Percentiles rank a stretch among this genome's conserved stretches.
Conservation (phyloP, 1,140 invertebrate species). For the Caenorhabditis briggsae region DNA sequence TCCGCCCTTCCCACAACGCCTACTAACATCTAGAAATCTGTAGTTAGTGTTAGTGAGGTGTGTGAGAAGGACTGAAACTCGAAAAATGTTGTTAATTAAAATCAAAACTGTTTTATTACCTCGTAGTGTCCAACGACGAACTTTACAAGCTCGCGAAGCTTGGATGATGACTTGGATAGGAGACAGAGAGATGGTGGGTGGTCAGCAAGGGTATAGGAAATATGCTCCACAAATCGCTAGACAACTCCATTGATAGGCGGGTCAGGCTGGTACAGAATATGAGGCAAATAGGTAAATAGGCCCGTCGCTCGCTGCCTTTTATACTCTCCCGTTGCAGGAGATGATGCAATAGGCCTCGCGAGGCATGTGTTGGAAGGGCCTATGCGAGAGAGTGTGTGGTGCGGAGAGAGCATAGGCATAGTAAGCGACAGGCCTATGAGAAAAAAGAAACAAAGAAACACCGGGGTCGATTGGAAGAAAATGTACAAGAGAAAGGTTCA, state of each 20-base stretch:
- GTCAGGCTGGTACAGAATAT: background rate
- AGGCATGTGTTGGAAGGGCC: slow-evolving; percentile 51
- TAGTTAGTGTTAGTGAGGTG: slow-evolving; percentile 45
- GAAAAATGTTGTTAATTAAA: background rate
- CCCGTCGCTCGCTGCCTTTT: slow-evolving; percentile 25
- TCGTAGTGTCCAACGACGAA: slow-evolving; percentile 45
- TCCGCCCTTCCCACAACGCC: slow-evolving; percentile 52
- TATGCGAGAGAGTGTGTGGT: slow-evolving; percentile 1
- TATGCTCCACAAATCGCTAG: slow-evolving; percentile 20
- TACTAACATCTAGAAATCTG: slow-evolving; percentile 38
- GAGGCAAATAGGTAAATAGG: slow-evolving; percentile 14
- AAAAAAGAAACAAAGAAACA: slow-evolving; percentile 39
- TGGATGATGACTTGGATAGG: slow-evolving; percentile 21
- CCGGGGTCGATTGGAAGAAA: background rate
- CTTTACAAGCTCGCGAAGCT: slow-evolving; percentile 24
- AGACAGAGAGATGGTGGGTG: slow-evolving; percentile 30
- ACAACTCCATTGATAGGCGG: background rate
- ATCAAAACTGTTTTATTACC: background rate
- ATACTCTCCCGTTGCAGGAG: slow-evolving; percentile 42
- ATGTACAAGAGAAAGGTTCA: slow-evolving; percentile 22
- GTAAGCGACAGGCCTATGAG: slow-evolving; percentile 27
- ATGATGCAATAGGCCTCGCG: slow-evolving; percentile 42
- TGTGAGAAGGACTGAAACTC: slow-evolving; percentile 31
- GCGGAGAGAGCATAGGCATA: slow-evolving; percentile 9
- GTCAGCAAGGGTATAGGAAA: slow-evolving; percentile 17